phyloP scores from a whole-genome alignment of 2,113 vertebrate species.

The Bungarus multicinctus region DNA sequence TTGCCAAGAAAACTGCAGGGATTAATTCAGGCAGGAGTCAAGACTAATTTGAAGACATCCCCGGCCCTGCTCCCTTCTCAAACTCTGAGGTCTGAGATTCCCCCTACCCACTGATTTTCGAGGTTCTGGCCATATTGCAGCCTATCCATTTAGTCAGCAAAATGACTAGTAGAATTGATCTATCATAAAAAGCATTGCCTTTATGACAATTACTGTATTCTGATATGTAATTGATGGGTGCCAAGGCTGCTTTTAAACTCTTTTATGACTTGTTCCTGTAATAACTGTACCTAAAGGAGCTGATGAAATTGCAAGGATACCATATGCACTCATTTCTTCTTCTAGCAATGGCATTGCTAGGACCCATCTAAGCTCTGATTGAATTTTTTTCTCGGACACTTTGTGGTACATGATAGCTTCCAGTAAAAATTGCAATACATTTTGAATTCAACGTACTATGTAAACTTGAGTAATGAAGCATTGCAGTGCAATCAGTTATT shows the following conservation, averaged over 20 bases:
- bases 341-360: background rate
- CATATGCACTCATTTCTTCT: background rate
- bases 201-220: rapidly evolving
- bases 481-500: background rate
- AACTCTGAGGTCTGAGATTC: background rate
- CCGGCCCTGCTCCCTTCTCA: background rate
- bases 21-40: background rate
- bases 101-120: background rate
- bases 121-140: background rate
- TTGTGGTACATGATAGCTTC: background rate
- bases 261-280: background rate
- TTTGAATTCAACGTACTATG: background rate
- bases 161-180: background rate
- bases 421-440: background rate
- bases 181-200: background rate
- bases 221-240: rapidly evolving
- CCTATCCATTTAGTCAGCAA: background rate
- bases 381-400: background rate
- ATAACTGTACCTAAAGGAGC: background rate
- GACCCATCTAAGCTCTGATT: background rate
- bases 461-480: background rate
- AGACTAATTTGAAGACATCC: background rate
- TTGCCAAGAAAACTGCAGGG: background rate
- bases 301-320: background rate
- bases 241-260: slow-evolving; percentile 7